phyloP scores from a whole-genome alignment of 2,797 vertebrate genomes.

The Vultur gryphus region DNA sequence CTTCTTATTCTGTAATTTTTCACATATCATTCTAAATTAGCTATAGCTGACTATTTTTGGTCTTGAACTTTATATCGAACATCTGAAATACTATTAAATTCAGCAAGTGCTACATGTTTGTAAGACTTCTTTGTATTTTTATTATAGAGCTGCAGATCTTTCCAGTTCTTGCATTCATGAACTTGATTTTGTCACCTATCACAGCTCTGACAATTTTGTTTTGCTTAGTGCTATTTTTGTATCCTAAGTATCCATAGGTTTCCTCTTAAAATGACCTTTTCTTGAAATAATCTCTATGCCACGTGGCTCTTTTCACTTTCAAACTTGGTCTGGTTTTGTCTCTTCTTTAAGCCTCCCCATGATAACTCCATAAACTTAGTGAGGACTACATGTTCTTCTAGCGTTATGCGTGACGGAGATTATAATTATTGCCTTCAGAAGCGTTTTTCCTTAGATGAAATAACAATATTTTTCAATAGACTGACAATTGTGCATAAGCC shows the following conservation, averaged over 20 bases:
- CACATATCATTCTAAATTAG: background rate
- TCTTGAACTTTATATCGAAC: background rate
- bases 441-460: background rate
- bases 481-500: background rate
- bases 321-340: background rate
- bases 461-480: background rate
- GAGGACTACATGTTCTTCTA: background rate
- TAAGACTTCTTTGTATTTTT: background rate
- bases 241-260: background rate
- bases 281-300: background rate
- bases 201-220: background rate
- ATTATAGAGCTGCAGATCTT: background rate
- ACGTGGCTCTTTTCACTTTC: background rate
- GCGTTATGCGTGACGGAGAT: accelerated
- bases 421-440: background rate
- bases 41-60: background rate
- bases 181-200: background rate
- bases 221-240: background rate
- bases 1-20: background rate
- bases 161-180: background rate
- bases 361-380: background rate
- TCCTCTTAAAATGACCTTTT: background rate
- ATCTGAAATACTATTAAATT: background rate
- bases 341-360: background rate
- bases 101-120: background rate